Percentiles rank a stretch among this genome's conserved stretches.
Conservation (phyloP, 2,797 vertebrate genomes). For the Alectoris magna region DNA sequence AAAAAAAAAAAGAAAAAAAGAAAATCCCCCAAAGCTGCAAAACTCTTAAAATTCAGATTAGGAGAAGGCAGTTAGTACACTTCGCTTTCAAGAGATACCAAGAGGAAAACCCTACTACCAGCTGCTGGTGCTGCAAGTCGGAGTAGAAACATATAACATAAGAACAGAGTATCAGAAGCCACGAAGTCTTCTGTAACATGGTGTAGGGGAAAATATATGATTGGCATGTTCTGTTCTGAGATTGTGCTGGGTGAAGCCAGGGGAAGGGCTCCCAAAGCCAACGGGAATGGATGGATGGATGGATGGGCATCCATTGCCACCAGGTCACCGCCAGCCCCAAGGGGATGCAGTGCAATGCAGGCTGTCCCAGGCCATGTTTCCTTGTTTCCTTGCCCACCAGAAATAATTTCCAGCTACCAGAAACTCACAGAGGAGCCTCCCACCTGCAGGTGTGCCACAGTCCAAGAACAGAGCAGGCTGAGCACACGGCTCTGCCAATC, state of each 20-base stretch:
- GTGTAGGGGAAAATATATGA: conserved; percentile 77
- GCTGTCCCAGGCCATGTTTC: not conserved
- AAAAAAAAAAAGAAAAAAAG: not conserved
- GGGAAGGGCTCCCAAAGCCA: not conserved
- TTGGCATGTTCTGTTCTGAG: conserved; percentile 72
- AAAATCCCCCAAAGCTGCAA: conserved; percentile 43
- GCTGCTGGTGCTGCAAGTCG: conserved; percentile 65
- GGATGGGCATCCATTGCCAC: not conserved
- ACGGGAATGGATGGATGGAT: not conserved
- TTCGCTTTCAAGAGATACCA: conserved; percentile 58
- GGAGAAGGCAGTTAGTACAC: conserved; percentile 65
- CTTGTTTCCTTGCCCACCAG: not conserved
- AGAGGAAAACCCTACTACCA: conserved; percentile 68
- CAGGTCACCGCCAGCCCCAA: not conserved
- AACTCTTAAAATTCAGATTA: conserved; percentile 39
- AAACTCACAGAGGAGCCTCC: not conserved
- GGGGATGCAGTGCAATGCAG: not conserved
- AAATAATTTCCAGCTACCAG: not conserved
- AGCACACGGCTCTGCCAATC: conserved; percentile 71
- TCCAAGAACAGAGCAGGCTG: conserved; percentile 8
- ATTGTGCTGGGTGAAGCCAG: not conserved
- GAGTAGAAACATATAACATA: conserved; percentile 65
- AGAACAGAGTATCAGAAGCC: conserved; percentile 67
- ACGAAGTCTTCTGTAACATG: conserved; percentile 47
- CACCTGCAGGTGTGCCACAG: accelerated